These are phyloP conservation scores for Tangara arthus DNA, from an alignment of 2,797 vertebrate genomes.

Conservation along the genomic window DNA sequence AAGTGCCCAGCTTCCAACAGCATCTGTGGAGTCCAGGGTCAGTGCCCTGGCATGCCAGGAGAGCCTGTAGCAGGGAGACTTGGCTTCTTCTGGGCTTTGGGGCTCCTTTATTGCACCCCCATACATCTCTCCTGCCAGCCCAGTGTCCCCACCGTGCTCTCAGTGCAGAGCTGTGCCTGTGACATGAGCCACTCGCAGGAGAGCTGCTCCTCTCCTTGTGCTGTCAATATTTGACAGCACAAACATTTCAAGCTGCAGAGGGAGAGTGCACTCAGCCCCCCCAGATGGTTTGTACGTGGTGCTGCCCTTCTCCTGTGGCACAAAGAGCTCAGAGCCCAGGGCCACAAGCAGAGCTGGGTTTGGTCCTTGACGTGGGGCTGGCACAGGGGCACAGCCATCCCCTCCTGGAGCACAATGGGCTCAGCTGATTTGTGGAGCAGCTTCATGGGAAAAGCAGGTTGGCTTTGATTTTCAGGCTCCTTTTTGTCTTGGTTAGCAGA, in stretches of 20 bases:
- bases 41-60: not conserved
- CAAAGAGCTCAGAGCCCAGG: not conserved
- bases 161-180: accelerated
- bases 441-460: not conserved
- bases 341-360: not conserved
- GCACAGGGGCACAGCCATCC: accelerated
- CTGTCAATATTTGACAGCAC: accelerated
- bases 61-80: not conserved
- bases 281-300: accelerated
- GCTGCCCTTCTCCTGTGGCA: not conserved
- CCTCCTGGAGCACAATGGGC: not conserved
- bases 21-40: not conserved
- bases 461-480: not conserved
- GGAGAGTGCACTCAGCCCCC: not conserved
- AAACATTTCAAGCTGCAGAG: not conserved
- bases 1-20: accelerated
- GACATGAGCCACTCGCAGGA: accelerated
- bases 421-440: not conserved
- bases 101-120: accelerated
- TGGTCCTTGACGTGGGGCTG: accelerated
- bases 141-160: accelerated
- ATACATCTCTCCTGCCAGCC: not conserved
- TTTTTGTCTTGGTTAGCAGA: not conserved
- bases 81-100: not conserved
- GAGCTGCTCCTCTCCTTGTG: not conserved